Evolutionary conservation across 2,888 invertebrate genomes (phyloP).

Genomic region (Lochmaea capreae): DNA sequence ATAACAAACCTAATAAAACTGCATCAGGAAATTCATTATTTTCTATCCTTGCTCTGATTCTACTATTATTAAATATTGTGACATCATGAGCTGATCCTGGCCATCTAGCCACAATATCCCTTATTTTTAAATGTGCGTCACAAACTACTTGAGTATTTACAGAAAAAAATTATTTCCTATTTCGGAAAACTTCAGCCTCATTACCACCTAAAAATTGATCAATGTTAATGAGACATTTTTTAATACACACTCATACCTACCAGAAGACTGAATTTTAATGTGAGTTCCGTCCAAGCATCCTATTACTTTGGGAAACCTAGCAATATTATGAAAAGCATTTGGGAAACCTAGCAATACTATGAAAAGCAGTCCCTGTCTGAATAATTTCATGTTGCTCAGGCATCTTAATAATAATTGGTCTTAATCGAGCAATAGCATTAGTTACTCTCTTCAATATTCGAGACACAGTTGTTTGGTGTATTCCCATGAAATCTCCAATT

Average conservation of each 20-base stretch:
- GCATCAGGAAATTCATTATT: no score
- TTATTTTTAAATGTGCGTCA: conserved; percentile 46
- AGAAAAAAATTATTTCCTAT: conserved; percentile 51
- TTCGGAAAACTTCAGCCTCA: conserved; percentile 51
- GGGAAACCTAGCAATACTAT: conserved; percentile 13
- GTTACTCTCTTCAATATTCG: conserved; percentile 22
- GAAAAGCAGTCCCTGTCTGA: neutral
- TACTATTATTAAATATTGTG: conserved; percentile 53
- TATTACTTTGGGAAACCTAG: conserved; percentile 14
- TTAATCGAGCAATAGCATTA: conserved; percentile 16
- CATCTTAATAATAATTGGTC: conserved; percentile 13
- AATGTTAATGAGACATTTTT: no score
- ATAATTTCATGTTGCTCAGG: conserved; percentile 13
- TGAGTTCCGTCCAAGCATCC: conserved; percentile 33
- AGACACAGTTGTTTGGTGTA: conserved; percentile 23
- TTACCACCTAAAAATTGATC: conserved; percentile 47
- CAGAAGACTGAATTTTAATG: no score
- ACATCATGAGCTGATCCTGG: conserved; percentile 51
- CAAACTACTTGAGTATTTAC: conserved; percentile 52
- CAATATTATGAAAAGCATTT: conserved; percentile 15
- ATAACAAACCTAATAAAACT: no score
- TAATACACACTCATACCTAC: no score
- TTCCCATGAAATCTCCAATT: conserved; percentile 24
- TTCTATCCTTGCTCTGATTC: no score
- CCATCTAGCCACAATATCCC: conserved; percentile 43